These are phyloP conservation scores for Leptopterna dolabrata DNA, from an alignment of 2,888 invertebrate species.

Conservation along the genomic window DNA sequence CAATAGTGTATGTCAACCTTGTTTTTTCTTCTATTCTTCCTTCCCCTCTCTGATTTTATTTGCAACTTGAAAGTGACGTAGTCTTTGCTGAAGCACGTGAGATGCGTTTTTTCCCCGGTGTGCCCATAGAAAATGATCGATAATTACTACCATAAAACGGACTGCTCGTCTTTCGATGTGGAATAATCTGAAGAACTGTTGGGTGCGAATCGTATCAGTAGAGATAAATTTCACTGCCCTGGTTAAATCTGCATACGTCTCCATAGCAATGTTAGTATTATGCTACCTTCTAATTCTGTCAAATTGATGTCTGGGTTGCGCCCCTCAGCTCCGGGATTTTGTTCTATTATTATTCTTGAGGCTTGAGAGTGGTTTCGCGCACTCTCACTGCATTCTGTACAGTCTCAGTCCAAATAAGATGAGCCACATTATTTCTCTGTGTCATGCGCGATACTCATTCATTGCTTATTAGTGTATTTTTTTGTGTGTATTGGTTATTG, in stretches of 20 bases:
- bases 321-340: background rate
- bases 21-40: background rate
- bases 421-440: background rate
- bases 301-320: background rate
- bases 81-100: background rate
- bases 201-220: background rate
- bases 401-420: background rate
- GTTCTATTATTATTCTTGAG: conserved; percentile 3
- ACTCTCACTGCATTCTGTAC: background rate
- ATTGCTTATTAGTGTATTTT: background rate
- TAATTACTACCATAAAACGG: background rate
- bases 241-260: background rate
- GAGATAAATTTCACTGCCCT: background rate
- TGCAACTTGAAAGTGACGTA: background rate
- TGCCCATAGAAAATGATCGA: background rate
- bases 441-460: background rate
- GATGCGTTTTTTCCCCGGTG: background rate
- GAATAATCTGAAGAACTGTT: background rate
- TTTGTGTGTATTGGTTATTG: too few relatives aligned
- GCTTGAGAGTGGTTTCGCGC: background rate
- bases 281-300: background rate
- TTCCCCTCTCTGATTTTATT: background rate
- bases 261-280: background rate
- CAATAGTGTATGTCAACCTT: background rate
- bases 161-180: background rate